Conservation (phyloP, 2,113 vertebrate species). For the Lampris megalopsis region DNA sequence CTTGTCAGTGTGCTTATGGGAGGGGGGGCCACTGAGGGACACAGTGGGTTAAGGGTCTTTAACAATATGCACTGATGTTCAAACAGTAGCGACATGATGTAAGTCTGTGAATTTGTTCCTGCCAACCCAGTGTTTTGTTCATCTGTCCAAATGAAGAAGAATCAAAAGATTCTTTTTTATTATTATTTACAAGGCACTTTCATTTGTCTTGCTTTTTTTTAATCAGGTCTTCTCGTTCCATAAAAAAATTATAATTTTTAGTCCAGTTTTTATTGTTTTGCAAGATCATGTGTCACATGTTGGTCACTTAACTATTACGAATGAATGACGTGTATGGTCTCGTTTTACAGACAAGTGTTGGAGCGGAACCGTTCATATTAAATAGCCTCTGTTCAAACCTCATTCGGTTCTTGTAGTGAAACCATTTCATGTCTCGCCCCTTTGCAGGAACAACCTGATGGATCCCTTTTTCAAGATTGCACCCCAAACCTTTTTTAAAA, state of each 20-base stretch:
- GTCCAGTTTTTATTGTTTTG: conserved; percentile 16
- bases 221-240: not conserved
- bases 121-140: conserved; percentile 2
- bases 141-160: conserved; percentile 9
- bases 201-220: not conserved
- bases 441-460: too few species aligned
- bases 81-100: not conserved
- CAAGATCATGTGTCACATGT: conserved; percentile 12
- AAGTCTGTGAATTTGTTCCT: not conserved
- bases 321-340: not conserved
- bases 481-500: too few species aligned
- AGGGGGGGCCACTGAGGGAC: not conserved
- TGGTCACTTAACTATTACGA: conserved; percentile 6
- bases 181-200: conserved; percentile 7
- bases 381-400: too few species aligned
- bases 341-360: not conserved
- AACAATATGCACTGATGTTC: not conserved
- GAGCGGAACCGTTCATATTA: too few species aligned
- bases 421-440: not conserved
- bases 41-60: not conserved
- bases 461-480: too few species aligned
- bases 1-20: not conserved
- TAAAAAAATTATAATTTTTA: conserved; percentile 20
- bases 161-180: conserved; percentile 4
- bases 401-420: not conserved